A percentile compares a stretch with the other conserved stretches of the same genome.
Evolutionary conservation across 2,888 invertebrate species (phyloP).

Genomic region (Prosopocoilus inquinatus): DNA sequence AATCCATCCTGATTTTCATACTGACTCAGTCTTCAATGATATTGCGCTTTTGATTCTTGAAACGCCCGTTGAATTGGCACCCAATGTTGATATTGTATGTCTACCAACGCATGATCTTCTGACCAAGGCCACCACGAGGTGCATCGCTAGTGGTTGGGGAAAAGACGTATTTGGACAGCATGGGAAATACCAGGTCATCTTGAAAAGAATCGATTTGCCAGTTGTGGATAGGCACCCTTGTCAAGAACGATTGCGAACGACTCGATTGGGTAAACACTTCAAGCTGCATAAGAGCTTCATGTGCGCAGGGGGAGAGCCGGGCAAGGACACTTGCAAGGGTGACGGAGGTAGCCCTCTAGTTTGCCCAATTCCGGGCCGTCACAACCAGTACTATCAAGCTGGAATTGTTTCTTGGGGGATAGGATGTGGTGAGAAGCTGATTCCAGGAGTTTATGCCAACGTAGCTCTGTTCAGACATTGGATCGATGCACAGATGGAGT

Average conservation of each 20-base stretch:
- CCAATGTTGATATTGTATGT: constrained; percentile 70
- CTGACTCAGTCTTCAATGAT: constrained; percentile 71
- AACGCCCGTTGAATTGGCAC: constrained; percentile 59
- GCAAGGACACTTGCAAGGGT: constrained; percentile 63
- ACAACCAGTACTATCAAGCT: constrained; percentile 53
- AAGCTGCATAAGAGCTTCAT: constrained; percentile 67
- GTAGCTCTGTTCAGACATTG: constrained; percentile 50
- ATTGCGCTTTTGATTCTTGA: constrained; percentile 68
- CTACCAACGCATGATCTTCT: constrained; percentile 55
- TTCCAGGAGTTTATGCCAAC: constrained; percentile 56
- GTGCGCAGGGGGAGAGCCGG: constrained; percentile 74
- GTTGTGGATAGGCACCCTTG: constrained; percentile 54
- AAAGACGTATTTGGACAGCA: constrained; percentile 65
- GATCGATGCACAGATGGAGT: constrained; percentile 46
- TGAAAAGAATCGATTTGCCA: constrained; percentile 72
- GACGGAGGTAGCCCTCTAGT: constrained; percentile 81
- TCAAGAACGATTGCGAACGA: constrained; percentile 57
- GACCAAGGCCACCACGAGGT: constrained; percentile 53
- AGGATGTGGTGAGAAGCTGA: constrained; percentile 51
- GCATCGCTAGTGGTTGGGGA: constrained; percentile 75
- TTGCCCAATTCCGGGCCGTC: constrained; percentile 60
- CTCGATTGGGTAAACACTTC: constrained; percentile 68
- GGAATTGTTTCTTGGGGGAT: constrained; percentile 59
- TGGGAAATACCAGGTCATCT: constrained; percentile 54
- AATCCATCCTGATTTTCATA: constrained; percentile 63